Base-by-base conservation (phyloP, 2,113 vertebrate genomes). In the Lipophrys pholis region DNA sequence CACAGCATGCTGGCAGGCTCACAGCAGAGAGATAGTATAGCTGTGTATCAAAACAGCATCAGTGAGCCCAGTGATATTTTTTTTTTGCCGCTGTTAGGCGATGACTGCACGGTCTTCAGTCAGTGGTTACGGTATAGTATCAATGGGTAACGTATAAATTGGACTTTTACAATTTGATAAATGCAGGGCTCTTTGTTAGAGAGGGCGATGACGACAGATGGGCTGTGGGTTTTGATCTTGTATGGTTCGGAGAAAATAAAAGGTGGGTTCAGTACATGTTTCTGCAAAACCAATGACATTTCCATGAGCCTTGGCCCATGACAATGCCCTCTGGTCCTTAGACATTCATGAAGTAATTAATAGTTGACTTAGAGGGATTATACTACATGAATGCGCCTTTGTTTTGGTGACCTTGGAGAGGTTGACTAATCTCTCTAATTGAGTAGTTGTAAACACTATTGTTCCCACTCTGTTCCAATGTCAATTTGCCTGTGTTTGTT, bases 401-500 rank as follows among this genome's bases (percentile, higher is more conserved):
- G 88, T 90, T 88, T 82, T 89, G 72, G 64, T 88, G 85, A 92
- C 90, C 90, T 91, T 90, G 85, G 83, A 90, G 85, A 87, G 83
- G 90, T 87, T 90, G 84, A 82, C 82, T 91, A 89, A 91, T 90
- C 90, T 90, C 76, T 89, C 53, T 90, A 92, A 90, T 89, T 87
- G 73, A 88, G 80, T 57, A 42, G 48, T 75, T 82, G 86, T 89
- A 90, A 89, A 89, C 87, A 86, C 64, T 64, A 77, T 78, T 87
- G 81, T 87, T 89, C 60, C 66, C 66, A 52, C 74, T 85, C 65
- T 69, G 56, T 57, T 80, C 80, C 82, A 87, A 80, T 81, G 89
- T 87, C 83, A 87, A 54, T 85, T 81, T 82, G 45, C 61, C 79
- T 72, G 30, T 69, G 66, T 84, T 85, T 90, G 72, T 74, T 69